Conservation (phyloP, 2,113 vertebrate species). For the Callocephalon fimbriatum region DNA sequence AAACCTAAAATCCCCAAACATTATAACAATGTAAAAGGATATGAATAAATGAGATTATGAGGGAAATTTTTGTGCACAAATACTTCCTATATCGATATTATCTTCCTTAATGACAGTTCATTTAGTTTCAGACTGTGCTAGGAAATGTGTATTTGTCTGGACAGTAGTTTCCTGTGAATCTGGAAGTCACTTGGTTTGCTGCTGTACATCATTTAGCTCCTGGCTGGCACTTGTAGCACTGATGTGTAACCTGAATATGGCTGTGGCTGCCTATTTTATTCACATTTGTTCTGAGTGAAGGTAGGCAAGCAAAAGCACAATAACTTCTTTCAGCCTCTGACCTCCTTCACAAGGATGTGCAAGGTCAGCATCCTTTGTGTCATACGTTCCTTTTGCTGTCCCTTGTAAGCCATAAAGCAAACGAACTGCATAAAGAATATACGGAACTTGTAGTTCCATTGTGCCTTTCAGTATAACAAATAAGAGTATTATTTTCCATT, state of each 20-base stretch:
- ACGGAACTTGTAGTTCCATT: neutral
- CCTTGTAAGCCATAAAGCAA: neutral
- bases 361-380: neutral
- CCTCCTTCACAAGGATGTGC: neutral
- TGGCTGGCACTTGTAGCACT: neutral
- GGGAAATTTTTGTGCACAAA: neutral
- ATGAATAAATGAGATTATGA: neutral
- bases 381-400: neutral
- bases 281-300: neutral
- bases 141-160: neutral
- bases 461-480: neutral
- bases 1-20: neutral
- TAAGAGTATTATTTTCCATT: neutral
- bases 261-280: neutral
- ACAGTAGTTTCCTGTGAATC: constrained; percentile 4
- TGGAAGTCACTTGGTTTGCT: neutral
- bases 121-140: neutral
- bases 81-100: neutral
- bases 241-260: neutral
- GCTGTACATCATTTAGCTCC: neutral
- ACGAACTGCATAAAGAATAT: neutral
- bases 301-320: neutral
- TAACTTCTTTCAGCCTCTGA: neutral
- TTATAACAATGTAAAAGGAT: neutral
- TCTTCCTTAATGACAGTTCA: neutral